phyloP scores from a whole-genome alignment of 2,888 invertebrate genomes.

The Scaptodrosophila latifasciaeformis region DNA sequence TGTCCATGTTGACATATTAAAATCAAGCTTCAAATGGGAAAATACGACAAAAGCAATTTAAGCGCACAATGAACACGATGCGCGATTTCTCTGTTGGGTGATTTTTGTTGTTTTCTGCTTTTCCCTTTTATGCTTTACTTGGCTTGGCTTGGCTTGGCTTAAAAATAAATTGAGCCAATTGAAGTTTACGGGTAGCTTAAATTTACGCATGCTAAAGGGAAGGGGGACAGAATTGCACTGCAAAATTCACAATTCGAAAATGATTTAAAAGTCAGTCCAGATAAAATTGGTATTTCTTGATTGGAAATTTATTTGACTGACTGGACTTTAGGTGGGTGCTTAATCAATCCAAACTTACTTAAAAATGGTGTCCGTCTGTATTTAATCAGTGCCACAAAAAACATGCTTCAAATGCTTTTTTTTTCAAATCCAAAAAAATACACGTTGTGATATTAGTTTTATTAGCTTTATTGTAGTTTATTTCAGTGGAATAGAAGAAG shows the following conservation, averaged over 20 bases:
- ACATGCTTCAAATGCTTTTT: slow-evolving; percentile 52
- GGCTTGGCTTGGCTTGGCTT: slow-evolving; percentile 41
- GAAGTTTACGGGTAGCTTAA: slow-evolving; percentile 33
- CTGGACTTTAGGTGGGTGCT: no score
- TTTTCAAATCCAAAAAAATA: slow-evolving; percentile 19
- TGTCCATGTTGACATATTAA: slow-evolving; percentile 3
- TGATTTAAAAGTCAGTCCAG: no score
- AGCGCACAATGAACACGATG: slow-evolving; percentile 48
- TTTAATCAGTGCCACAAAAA: slow-evolving; percentile 61
- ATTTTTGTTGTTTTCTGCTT: not conserved
- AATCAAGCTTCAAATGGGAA: slow-evolving; percentile 23
- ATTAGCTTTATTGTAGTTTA: not conserved
- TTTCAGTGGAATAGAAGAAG: no score
- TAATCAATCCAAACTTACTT: slow-evolving; percentile 39
- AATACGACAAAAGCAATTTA: slow-evolving; percentile 45
- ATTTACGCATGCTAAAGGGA: no score
- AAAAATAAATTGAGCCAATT: slow-evolving; percentile 63
- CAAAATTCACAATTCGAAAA: no score
- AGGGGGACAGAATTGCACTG: no score
- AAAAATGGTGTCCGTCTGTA: slow-evolving; percentile 60
- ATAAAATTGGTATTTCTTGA: no score
- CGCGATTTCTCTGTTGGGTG: slow-evolving; percentile 25
- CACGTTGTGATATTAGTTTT: not conserved
- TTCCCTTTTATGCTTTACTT: slow-evolving; percentile 37
- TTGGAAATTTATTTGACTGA: no score